Evolutionary conservation across 1,140 invertebrate species (phyloP), one percentile per base, ranked within the genome.

Genomic region (Bradysia coprophila): DNA sequence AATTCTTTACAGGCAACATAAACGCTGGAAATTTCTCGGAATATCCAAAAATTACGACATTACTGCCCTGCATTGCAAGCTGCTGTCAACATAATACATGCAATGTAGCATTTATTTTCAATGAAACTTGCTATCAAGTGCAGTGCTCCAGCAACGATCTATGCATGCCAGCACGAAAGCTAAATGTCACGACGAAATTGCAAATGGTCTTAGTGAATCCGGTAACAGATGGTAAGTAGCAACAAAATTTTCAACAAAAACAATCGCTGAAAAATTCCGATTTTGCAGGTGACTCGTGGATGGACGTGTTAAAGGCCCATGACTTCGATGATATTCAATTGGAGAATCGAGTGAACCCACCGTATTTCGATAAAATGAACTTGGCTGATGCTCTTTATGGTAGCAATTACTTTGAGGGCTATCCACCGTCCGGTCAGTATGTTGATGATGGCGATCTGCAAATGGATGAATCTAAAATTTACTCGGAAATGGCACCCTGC

Each of bases 121-220:
- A 84, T 48, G 58, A 62, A 16, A 76, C 73, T 39, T 90, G 85
- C 56, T 90, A 73, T 53, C 78, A 81, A 62, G 70, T 84, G 10
- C 67, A 73, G 43, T 87, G 83, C 61, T 63, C 62, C 20, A 76
- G 61, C 52, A 72, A 79, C 56, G 72, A 80, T 51, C 54, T 73
- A 33, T 88, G 83, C 51, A 45, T 76, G 47, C 78, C 81, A 42
- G 57, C 78, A 16, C 61, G 74, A 41, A 60, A 68, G 28, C 52
- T 61, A 11, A 68, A 68, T 43, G 61, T 62, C 46, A 59, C 67
- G 5, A 57, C 63, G 18, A 71, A 75, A 64, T 69, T 81, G 5
- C 73, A 67, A 40, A 81, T 88, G 79, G 74, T 86, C 13, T 56
- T 85, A 38, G 77, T 86, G 1, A 76, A 74, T 58, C 79, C 81